Evolutionary conservation across 1,140 invertebrate genomes (phyloP), one percentile per base, ranked within the genome.

Genomic region (Chymomyza costata): DNA sequence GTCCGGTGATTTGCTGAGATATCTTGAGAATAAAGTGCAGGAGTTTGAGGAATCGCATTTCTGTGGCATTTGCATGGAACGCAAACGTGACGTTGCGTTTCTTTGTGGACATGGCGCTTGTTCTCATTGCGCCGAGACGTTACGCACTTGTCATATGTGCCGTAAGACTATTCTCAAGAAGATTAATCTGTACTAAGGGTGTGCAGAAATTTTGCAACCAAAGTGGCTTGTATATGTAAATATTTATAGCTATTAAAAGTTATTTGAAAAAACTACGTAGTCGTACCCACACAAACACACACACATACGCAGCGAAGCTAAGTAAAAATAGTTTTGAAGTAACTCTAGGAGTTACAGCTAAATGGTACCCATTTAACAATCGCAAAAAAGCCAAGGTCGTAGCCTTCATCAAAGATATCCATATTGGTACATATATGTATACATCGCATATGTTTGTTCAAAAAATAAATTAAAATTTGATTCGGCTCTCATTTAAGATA

Each of bases 141-240:
- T 97, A 1, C 91, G 90, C 74, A 93, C 90, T 5, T 97, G 95
- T 87, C 95, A 97, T 86, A 97, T 97, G 94, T 97, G 95, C 87
- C 89, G 95, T 25, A 93, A 95, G 86, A 91, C 92, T 5, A 96
- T 97, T 76, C 91, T 91, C 10, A 93, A 94, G 83, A 96, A 95
- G 84, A 97, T 97, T 63, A 94, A 94, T 86, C 88, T 96, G 18
- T 93, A 92, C 83, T 92, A 87, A 82, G 40, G 21, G 30, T 5
- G 6, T 46, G 5, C 15, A 38, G 8, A 31, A 8, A 14, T 16
- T 62, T 45, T 41, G 55, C 68, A 80, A 78, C 73, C 68, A 80
- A 80, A 80, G 74, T 81, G 73, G 67, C 67, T 81, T 80, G 73
- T 80, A 80, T 62, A 80, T 65, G 31, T 11, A 34, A 34, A 6